These are phyloP conservation scores for Mormyrops attenuatus DNA, from an alignment of 2,797 vertebrate species.

Conservation along the genomic window DNA sequence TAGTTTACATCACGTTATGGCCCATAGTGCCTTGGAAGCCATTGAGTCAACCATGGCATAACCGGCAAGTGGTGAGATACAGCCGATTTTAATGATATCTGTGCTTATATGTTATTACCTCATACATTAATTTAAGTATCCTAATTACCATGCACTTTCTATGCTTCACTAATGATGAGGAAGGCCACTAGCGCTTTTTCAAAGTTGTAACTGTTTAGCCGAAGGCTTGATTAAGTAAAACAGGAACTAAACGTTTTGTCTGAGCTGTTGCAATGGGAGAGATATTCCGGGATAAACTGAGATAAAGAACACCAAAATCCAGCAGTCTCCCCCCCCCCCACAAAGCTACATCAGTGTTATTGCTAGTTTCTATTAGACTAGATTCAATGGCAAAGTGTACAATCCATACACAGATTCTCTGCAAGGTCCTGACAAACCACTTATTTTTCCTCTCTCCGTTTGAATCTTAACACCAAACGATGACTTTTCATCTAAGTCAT, in stretches of 20 bases:
- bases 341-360: not conserved
- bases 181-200: not conserved
- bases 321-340: not conserved
- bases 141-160: not conserved
- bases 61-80: not conserved
- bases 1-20: not conserved
- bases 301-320: not conserved
- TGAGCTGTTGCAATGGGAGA: not conserved
- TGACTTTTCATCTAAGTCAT: constrained; percentile 37
- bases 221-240: not conserved
- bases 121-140: not conserved
- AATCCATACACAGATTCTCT: not conserved
- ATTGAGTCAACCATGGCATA: not conserved
- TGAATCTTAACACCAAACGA: constrained; percentile 41
- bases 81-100: not conserved
- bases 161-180: not conserved
- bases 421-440: constrained; percentile 30
- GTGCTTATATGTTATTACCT: not conserved
- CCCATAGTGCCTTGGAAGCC: not conserved
- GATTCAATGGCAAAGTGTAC: not conserved
- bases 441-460: constrained; percentile 34
- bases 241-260: not conserved
- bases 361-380: not conserved
- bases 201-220: not conserved
- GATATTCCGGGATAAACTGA: not conserved